Evolutionary conservation across 2,797 vertebrate genomes (phyloP), one percentile per base, ranked within the genome.

Genomic region (Pangasius sanitwongsei): DNA sequence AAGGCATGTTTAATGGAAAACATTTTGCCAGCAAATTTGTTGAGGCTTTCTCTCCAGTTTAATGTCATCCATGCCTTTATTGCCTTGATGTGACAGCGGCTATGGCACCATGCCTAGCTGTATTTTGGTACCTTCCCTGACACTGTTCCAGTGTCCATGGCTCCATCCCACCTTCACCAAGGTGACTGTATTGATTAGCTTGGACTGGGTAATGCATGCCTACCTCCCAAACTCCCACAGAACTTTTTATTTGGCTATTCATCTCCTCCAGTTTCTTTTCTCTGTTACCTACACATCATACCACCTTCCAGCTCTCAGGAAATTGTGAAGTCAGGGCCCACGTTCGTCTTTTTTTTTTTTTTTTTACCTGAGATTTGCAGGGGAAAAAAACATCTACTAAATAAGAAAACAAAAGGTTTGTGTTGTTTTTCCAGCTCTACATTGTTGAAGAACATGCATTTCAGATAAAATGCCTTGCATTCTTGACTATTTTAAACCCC

Each of bases 131-230:
- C 55, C n/a, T 65, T 74, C 44, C 75, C 59, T 85, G 84, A 83
- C 74, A 86, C 78, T 72, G 57, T 86, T 55, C 88, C 61, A 84
- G 55, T 15, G 83, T 87, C 74, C 80, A 69, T 86, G 41, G 53
- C 65, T 18, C 50, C 69, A 48, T 75, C 67, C 74, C 55, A 50
- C 48, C 61, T 75, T 75, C 69, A 75, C 78, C 77, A 89, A 92
- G 87, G 75, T 74, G 44, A 90, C 75, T 85, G 41, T 55, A 91
- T 89, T 57, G 77, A 91, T 92, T 84, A 86, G 84, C 41, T 83
- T 69, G 18, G 78, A 61, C 55, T 82, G 55, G 69, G 34, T 48
- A 67, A 57, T 59, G n/a, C 31, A 78, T 31, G 59, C 50, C 48
- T 65, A 70, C 74, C 61, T 70, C 78, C 31, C 55, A n/a, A 86